phyloP scores from a whole-genome alignment of 1,140 invertebrate genomes.

The Trinorchestia longiramus region DNA sequence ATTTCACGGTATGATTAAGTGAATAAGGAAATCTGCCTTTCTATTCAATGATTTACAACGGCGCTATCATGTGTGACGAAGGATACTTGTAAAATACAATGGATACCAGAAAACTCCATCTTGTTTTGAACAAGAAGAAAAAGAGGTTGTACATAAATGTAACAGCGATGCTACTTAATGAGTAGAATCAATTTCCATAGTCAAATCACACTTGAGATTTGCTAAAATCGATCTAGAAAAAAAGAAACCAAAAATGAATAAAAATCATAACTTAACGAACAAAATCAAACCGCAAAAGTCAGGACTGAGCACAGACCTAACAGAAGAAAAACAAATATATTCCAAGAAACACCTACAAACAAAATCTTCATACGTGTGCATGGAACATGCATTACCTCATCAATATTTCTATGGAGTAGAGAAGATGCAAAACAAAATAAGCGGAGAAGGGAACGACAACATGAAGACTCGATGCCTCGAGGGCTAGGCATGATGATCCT shows the following conservation, averaged over 20 bases:
- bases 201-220: neutral
- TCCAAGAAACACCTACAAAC: neutral
- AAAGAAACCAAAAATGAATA: no score
- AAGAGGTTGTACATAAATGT: neutral
- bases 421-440: neutral
- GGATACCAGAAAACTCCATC: neutral
- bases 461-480: neutral
- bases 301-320: neutral
- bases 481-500: neutral
- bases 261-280: no score
- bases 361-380: neutral
- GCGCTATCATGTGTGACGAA: neutral
- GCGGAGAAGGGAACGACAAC: neutral
- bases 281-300: neutral
- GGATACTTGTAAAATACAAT: neutral
- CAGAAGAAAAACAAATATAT: neutral
- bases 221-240: no score
- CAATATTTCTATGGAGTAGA: neutral
- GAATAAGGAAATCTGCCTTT: no score
- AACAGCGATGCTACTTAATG: neutral
- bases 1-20: no score
- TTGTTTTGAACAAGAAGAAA: neutral
- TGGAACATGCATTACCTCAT: neutral
- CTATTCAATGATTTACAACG: neutral
- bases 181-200: neutral